Percentiles rank a stretch among this genome's conserved stretches.
These are phyloP conservation scores for Steinernema scapterisci DNA, from an alignment of 2,888 invertebrate species.

Conservation along the genomic window DNA sequence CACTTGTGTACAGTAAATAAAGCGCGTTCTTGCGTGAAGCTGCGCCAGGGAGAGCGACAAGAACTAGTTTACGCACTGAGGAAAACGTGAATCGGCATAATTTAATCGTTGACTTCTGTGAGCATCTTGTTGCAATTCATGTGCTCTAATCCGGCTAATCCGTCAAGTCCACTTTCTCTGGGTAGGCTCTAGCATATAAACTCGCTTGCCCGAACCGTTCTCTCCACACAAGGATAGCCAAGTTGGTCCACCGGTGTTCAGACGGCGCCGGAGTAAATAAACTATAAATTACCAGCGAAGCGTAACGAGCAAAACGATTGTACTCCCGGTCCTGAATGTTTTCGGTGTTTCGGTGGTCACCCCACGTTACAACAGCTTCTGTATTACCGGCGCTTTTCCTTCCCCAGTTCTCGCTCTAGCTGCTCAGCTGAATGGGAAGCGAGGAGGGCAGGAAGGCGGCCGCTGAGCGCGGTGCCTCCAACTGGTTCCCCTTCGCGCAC, in stretches of 20 bases:
- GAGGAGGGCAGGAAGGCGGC: constrained; percentile 30
- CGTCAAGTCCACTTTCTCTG: not conserved
- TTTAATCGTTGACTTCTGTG: not conserved
- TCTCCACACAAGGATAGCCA: not conserved
- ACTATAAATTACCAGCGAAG: constrained; percentile 9
- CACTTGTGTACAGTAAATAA: constrained; percentile 17
- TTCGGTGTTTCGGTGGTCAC: not conserved
- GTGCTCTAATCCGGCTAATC: not conserved
- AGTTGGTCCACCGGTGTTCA: not conserved
- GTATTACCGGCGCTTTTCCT: not conserved
- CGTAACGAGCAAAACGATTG: constrained; percentile 10
- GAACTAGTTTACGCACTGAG: not conserved
- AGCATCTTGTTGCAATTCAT: not conserved
- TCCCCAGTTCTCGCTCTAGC: not conserved
- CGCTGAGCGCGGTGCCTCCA: constrained; percentile 18
- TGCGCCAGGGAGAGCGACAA: not conserved
- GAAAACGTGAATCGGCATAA: not conserved
- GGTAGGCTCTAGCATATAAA: not conserved
- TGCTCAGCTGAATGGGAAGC: constrained; percentile 4
- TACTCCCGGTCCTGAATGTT: not conserved
- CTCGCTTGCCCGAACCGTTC: constrained; percentile 2
- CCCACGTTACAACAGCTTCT: not conserved
- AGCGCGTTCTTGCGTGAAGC: constrained; percentile 11
- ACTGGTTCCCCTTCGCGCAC: constrained; percentile 30
- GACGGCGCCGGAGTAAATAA: not conserved